phyloP scores from a whole-genome alignment of 2,888 invertebrate species.

The Drosophila cracens region DNA sequence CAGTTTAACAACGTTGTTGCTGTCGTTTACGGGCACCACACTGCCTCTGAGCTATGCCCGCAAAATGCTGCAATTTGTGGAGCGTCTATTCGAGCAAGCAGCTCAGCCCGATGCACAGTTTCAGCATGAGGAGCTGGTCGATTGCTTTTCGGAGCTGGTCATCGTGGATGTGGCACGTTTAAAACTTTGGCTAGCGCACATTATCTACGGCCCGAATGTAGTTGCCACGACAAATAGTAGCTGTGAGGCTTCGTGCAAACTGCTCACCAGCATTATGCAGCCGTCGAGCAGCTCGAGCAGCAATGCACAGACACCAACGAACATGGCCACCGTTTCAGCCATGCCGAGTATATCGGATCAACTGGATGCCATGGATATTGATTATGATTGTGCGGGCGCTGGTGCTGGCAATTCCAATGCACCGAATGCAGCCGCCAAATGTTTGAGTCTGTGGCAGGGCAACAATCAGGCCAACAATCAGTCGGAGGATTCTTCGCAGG shows the following conservation, averaged over 20 bases:
- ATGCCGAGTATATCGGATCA: conserved; percentile 85
- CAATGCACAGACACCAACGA: conserved; percentile 86
- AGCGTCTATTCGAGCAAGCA: conserved; percentile 89
- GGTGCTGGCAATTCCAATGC: conserved; percentile 57
- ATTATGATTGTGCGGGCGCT: conserved; percentile 82
- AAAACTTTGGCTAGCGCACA: conserved; percentile 88
- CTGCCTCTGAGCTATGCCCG: conserved; percentile 90
- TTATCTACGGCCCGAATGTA: conserved; percentile 87
- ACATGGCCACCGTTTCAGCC: conserved; percentile 85
- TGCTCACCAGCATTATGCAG: conserved; percentile 73
- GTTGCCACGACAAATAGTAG: conserved; percentile 54
- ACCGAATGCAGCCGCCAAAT: conserved; percentile 63
- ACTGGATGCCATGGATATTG: conserved; percentile 85
- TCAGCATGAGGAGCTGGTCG: conserved; percentile 88
- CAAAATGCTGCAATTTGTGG: conserved; percentile 92
- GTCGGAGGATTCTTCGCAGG: conserved; percentile 83
- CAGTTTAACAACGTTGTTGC: conserved; percentile 91
- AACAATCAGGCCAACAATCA: conserved; percentile 85
- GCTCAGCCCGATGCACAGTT: conserved; percentile 88
- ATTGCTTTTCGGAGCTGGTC: conserved; percentile 88
- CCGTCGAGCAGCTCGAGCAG: conserved; percentile 85
- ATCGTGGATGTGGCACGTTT: conserved; percentile 88
- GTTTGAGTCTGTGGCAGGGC: conserved; percentile 82
- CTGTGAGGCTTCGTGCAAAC: conserved; percentile 65
- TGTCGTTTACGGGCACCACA: conserved; percentile 92